Percentiles rank a stretch among this genome's conserved stretches.
These are phyloP conservation scores for Acleris literana DNA, from an alignment of 2,888 invertebrate species.

Conservation along the genomic window DNA sequence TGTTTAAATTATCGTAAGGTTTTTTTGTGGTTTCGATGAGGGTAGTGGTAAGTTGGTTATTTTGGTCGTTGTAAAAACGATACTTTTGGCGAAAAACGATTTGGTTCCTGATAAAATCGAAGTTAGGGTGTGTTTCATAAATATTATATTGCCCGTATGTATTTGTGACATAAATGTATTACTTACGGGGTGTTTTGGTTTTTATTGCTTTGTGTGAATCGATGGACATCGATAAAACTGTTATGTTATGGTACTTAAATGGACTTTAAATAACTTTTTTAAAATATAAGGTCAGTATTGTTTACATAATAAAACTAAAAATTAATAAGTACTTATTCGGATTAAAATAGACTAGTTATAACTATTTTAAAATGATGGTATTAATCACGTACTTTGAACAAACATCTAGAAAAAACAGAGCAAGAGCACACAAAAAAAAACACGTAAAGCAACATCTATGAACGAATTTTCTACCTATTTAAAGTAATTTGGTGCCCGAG, in stretches of 20 bases:
- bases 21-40: not conserved
- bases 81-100: conserved; percentile 60
- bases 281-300: too few relatives aligned
- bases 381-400: too few relatives aligned
- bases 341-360: too few relatives aligned
- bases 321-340: too few relatives aligned
- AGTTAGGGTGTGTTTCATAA: conserved; percentile 45
- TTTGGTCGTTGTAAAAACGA: conserved; percentile 59
- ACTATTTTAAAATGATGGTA: too few relatives aligned
- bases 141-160: conserved; percentile 34
- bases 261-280: not conserved
- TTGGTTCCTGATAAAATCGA: conserved; percentile 64
- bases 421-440: too few relatives aligned
- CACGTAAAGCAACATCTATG: too few relatives aligned
- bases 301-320: too few relatives aligned
- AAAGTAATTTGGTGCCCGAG: too few relatives aligned
- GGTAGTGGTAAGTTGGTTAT: conserved; percentile 35
- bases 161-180: conserved; percentile 23
- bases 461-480: too few relatives aligned
- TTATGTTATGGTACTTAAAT: not conserved
- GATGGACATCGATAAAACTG: conserved; percentile 7
- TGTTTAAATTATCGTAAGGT: not conserved
- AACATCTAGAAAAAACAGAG: too few relatives aligned
- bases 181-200: conserved; percentile 17
- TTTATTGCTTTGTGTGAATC: conserved; percentile 13